These are phyloP conservation scores for Macrotus californicus DNA, from an alignment of 2,113 vertebrate genomes.

Conservation along the genomic window DNA sequence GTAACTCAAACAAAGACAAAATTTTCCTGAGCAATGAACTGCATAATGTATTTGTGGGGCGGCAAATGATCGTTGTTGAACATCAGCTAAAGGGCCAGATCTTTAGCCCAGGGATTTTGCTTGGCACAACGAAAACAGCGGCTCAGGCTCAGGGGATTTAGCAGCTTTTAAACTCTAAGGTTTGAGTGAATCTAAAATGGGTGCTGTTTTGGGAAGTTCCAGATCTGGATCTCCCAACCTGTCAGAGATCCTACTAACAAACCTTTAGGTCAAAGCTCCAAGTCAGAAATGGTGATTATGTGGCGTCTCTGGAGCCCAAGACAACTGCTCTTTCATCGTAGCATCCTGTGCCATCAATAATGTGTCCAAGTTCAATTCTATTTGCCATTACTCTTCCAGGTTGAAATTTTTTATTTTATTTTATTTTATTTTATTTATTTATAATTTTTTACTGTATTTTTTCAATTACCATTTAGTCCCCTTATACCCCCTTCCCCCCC, in stretches of 20 bases:
- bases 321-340: background rate
- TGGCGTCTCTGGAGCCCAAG: background rate
- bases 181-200: slow-evolving; percentile 26
- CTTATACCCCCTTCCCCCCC: no score
- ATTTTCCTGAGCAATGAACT: slow-evolving; percentile 59
- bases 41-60: slow-evolving; percentile 58
- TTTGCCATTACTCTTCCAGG: background rate
- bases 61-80: slow-evolving; percentile 62
- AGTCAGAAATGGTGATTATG: background rate
- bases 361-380: background rate
- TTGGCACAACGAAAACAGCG: background rate
- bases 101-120: slow-evolving; percentile 33
- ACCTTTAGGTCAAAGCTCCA: background rate
- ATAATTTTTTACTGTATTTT: no score
- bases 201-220: background rate
- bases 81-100: slow-evolving; percentile 52
- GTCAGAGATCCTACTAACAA: background rate
- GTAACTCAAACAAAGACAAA: slow-evolving; percentile 71
- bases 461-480: no score
- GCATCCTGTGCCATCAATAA: background rate
- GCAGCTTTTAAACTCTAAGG: slow-evolving; percentile 6
- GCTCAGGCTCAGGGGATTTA: slow-evolving; percentile 29
- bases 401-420: no score
- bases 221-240: background rate
- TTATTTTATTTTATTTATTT: no score